phyloP scores from a whole-genome alignment of 1,140 invertebrate species.

The Drosophila quadrilineata region DNA sequence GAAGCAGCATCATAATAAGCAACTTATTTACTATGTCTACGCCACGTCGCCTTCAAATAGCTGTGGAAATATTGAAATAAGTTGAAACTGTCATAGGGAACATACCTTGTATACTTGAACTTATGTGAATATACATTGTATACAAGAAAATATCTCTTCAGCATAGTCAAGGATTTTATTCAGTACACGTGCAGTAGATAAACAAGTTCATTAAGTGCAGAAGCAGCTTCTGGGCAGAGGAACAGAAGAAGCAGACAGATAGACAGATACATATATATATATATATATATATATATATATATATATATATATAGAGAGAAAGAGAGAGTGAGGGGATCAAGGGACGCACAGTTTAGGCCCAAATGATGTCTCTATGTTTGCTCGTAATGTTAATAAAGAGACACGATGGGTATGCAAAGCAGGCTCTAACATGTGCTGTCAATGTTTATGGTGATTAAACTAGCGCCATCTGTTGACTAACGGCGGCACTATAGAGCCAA shows the following conservation, averaged over 20 bases:
- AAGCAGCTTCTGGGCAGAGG: no score
- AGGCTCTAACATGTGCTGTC: slow-evolving; percentile 38
- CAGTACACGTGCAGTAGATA: slow-evolving; percentile 64
- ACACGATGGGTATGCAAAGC: slow-evolving; percentile 49
- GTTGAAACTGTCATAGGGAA: slow-evolving; percentile 35
- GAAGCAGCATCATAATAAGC: slow-evolving; percentile 5
- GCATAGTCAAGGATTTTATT: slow-evolving; percentile 46
- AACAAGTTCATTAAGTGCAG: slow-evolving; percentile 67
- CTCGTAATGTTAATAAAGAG: slow-evolving; percentile 48
- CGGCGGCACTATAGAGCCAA: neutral
- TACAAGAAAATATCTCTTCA: neutral
- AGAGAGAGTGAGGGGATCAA: slow-evolving; percentile 2
- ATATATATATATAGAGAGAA: no score
- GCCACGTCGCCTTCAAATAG: slow-evolving; percentile 51
- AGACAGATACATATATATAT: no score
- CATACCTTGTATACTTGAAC: neutral
- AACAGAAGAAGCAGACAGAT: no score
- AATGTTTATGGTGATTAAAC: slow-evolving; percentile 67
- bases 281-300: no score
- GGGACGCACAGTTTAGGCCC: slow-evolving; percentile 15
- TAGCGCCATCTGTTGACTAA: slow-evolving; percentile 38
- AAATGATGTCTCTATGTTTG: slow-evolving; percentile 42
- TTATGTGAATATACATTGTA: neutral
- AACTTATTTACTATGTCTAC: neutral
- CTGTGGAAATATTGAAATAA: slow-evolving; percentile 52